Conservation (phyloP, 2,888 invertebrate genomes). For the Apodemia mormo region DNA sequence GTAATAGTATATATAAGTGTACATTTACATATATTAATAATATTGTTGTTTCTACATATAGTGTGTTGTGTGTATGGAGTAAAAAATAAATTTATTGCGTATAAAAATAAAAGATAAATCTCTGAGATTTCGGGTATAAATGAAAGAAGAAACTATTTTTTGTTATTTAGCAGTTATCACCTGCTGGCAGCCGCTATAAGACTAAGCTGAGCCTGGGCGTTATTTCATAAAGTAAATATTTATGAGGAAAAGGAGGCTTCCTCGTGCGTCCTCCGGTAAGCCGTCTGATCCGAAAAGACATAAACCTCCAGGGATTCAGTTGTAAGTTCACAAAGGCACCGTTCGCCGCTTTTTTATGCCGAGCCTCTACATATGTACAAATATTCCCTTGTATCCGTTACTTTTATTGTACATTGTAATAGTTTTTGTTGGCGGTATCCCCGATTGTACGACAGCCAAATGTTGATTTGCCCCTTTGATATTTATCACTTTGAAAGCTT, state of each 20-base stretch:
- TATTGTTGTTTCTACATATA: no score
- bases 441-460: slow-evolving; percentile 21
- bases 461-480: slow-evolving; percentile 18
- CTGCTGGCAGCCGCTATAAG: slow-evolving; percentile 62
- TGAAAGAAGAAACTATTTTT: slow-evolving; percentile 49
- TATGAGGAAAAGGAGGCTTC: slow-evolving; percentile 73
- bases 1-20: no score
- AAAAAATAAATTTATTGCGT: slow-evolving; percentile 32
- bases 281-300: slow-evolving; percentile 78
- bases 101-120: slow-evolving; percentile 33
- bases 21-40: no score
- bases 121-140: slow-evolving; percentile 40
- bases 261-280: slow-evolving; percentile 70
- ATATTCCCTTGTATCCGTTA: slow-evolving; percentile 35
- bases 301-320: slow-evolving; percentile 77
- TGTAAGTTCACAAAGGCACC: slow-evolving; percentile 73
- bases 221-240: slow-evolving; percentile 82
- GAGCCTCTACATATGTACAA: slow-evolving; percentile 42
- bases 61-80: slow-evolving; percentile 27
- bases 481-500: slow-evolving; percentile 18
- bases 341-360: slow-evolving; percentile 53
- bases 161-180: slow-evolving; percentile 68
- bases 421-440: slow-evolving; percentile 30
- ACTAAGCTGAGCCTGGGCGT: slow-evolving; percentile 68
- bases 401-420: slow-evolving; percentile 33